phyloP scores from a whole-genome alignment of 1,140 invertebrate genomes.

The Drosophila orosa region DNA sequence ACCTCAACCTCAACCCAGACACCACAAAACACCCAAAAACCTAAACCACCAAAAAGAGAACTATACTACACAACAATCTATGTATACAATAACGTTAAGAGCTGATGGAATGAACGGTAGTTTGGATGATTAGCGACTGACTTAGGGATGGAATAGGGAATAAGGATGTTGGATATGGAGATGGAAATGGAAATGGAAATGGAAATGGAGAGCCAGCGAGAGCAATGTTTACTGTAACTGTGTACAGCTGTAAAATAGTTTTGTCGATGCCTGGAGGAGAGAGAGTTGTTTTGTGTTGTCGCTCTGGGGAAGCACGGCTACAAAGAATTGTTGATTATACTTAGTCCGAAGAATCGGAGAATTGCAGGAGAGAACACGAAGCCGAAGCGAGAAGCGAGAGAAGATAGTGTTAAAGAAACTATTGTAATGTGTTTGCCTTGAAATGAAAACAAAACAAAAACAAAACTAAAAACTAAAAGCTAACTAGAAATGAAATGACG shows the following conservation, averaged over 20 bases:
- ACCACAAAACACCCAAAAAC: constrained; percentile 22
- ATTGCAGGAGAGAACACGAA: neutral
- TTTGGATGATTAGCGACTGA: constrained; percentile 13
- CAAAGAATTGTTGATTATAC: constrained; percentile 56
- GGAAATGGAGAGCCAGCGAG: constrained; percentile 38
- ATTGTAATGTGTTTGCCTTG: constrained; percentile 83
- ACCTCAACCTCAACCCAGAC: constrained; percentile 26
- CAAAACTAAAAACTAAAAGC: constrained; percentile 29
- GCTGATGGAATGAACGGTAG: constrained; percentile 12
- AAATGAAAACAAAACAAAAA: constrained; percentile 67
- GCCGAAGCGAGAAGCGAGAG: constrained; percentile 24
- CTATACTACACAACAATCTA: constrained; percentile 22
- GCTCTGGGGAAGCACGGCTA: constrained; percentile 38
- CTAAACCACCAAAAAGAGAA: constrained; percentile 27
- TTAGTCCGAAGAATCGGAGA: constrained; percentile 28
- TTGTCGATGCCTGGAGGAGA: constrained; percentile 39
- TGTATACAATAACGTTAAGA: constrained; percentile 46
- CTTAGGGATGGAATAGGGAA: constrained; percentile 14
- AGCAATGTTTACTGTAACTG: constrained; percentile 64
- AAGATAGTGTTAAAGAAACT: constrained; percentile 47
- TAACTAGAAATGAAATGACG: constrained; percentile 67
- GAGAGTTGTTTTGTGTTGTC: constrained; percentile 26
- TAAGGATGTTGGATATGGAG: constrained; percentile 18
- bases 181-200: constrained; percentile 6
- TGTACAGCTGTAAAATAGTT: constrained; percentile 69